Percentiles rank a stretch among this genome's conserved stretches.
phyloP scores from a whole-genome alignment of 2,888 invertebrate species.

The Diarsia brunnea region DNA sequence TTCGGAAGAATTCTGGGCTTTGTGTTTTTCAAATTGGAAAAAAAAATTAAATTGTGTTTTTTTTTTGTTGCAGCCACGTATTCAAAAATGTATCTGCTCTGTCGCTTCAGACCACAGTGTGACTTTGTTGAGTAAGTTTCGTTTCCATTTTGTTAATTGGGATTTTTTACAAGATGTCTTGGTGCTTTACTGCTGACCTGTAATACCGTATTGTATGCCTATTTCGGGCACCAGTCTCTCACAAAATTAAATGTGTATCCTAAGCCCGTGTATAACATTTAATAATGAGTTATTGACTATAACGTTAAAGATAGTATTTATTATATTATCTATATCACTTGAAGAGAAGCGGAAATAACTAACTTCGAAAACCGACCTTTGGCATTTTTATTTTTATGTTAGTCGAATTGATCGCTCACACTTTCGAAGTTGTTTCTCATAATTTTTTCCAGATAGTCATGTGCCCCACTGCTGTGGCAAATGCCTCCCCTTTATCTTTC shows the following conservation, averaged over 20 bases:
- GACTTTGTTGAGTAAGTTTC: conserved; percentile 94
- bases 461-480: background rate
- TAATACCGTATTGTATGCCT: too few species aligned
- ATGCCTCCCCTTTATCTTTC: background rate
- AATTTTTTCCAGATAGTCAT: background rate
- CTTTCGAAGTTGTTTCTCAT: background rate
- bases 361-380: background rate
- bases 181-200: too few species aligned
- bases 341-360: background rate
- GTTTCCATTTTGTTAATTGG: background rate
- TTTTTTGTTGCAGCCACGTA: conserved; percentile 93
- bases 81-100: conserved; percentile 98
- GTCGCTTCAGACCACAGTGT: conserved; percentile 99
- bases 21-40: background rate
- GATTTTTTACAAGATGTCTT: background rate
- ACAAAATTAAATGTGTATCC: too few species aligned
- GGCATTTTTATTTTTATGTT: background rate
- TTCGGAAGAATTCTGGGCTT: background rate
- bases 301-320: too few species aligned
- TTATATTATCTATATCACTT: background rate
- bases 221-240: too few species aligned
- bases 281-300: too few species aligned
- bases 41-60: background rate
- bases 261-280: too few species aligned
- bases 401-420: background rate